Percentiles rank a stretch among this genome's conserved stretches.
These are phyloP conservation scores for Athalia circularis DNA, from an alignment of 2,888 invertebrate genomes.

Conservation along the genomic window DNA sequence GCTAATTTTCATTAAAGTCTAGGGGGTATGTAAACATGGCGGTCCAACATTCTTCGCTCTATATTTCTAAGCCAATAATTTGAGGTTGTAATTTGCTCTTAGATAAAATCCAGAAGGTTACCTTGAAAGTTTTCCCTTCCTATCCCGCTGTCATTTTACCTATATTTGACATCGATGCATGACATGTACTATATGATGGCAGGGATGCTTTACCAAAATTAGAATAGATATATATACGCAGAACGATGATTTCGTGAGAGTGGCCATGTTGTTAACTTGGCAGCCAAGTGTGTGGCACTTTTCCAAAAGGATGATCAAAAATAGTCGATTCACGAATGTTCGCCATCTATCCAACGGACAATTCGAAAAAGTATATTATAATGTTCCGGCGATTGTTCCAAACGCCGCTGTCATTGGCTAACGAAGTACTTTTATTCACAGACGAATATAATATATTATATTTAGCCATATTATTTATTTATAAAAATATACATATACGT, in stretches of 20 bases:
- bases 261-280: conserved; percentile 17
- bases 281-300: conserved; percentile 5
- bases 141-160: not conserved
- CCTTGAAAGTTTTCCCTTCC: no score
- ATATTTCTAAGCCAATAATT: no score
- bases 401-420: conserved; percentile 20
- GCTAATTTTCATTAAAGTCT: no score
- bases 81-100: no score
- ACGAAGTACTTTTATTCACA: not conserved
- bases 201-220: not conserved
- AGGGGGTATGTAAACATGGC: no score
- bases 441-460: not conserved
- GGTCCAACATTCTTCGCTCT: no score
- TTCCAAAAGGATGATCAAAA: conserved; percentile 34
- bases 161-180: not conserved
- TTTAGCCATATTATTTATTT: not conserved
- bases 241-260: conserved; percentile 21
- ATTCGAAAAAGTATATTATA: conserved; percentile 16
- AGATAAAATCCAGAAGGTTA: no score
- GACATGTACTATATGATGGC: not conserved
- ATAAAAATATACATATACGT: not conserved
- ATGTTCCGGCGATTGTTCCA: conserved; percentile 38
- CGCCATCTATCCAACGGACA: not conserved
- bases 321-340: conserved; percentile 31
- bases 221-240: not conserved